Evolutionary conservation across 1,140 invertebrate species (phyloP), one percentile per base, ranked within the genome.

Genomic region (Zaprionus camerounensis): DNA sequence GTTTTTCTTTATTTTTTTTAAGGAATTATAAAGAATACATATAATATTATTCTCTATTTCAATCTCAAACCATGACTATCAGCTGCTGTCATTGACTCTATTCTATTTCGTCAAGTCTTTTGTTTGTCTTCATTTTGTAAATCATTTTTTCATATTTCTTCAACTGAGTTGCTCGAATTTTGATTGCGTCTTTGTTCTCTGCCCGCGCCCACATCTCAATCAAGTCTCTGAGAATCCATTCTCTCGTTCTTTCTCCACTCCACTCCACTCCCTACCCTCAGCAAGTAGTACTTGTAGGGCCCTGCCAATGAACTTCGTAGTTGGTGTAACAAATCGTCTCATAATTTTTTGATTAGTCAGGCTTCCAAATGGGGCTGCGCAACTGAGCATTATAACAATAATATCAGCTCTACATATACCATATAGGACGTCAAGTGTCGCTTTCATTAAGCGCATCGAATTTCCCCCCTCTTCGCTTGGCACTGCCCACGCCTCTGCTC

Each of bases 361-460:
- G 71, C 70, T 80, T n/a, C 38, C 49, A 75, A 74, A 74, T 28
- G 61, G 65, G 34, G n/a, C n/a, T 17, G 17, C 31, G n/a, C 20
- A 31, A 44, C 28, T 28, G 22, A 9, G n/a, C 38, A 65, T 67
- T 41, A 66, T 65, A 53, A 28, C 36, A 28, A 24, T 55, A 72
- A 69, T 58, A 41, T 80, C n/a, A 67, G 41, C 28, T 58, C 34
- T 44, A 36, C 38, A 44, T 65, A 36, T n/a, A 34, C 34, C 38
- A 44, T 62, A 36, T 13, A 38, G 22, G 31, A 53, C 49, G 46
- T 62, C 55, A 69, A 81, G 82, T 84, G 84, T 85, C 86, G 82
- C 86, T 88, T 88, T 76, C 76, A 90, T 88, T 85, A 81, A 79
- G 82, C 84, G 79, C 82, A 80, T 81, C 85, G 85, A 88, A 90